phyloP scores from a whole-genome alignment of 2,888 invertebrate genomes.

The Physocephala rufipes region DNA sequence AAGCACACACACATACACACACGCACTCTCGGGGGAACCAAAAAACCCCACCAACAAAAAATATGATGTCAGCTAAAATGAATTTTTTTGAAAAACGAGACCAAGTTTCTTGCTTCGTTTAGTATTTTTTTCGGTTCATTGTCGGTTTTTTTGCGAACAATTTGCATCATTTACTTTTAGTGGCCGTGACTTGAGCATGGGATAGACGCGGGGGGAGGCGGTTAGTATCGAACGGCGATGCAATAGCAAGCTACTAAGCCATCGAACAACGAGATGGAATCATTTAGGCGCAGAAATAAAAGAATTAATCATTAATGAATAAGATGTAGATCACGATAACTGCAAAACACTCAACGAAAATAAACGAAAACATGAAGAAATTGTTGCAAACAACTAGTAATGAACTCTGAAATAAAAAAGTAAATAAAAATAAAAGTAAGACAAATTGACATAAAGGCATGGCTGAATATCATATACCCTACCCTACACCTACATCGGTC shows the following conservation, averaged over 20 bases:
- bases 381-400: no score
- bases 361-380: no score
- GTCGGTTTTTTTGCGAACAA: not conserved
- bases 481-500: no score
- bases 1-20: not conserved
- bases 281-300: not conserved
- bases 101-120: conserved; percentile 3
- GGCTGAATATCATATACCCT: no score
- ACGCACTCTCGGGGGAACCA: not conserved
- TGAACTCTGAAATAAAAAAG: no score
- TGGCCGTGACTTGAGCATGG: conserved; percentile 19
- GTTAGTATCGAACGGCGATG: not conserved
- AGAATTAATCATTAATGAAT: not conserved
- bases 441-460: no score
- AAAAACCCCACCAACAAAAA: not conserved
- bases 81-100: conserved; percentile 27
- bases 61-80: conserved; percentile 32
- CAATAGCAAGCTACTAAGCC: no score
- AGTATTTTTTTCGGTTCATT: no score
- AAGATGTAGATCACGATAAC: conserved; percentile 2
- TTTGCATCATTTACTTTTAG: not conserved
- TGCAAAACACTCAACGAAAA: no score
- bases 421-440: no score
- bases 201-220: not conserved
- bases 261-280: no score